These are phyloP conservation scores for Cephonodes hylas DNA, from an alignment of 2,888 invertebrate species.

Conservation along the genomic window DNA sequence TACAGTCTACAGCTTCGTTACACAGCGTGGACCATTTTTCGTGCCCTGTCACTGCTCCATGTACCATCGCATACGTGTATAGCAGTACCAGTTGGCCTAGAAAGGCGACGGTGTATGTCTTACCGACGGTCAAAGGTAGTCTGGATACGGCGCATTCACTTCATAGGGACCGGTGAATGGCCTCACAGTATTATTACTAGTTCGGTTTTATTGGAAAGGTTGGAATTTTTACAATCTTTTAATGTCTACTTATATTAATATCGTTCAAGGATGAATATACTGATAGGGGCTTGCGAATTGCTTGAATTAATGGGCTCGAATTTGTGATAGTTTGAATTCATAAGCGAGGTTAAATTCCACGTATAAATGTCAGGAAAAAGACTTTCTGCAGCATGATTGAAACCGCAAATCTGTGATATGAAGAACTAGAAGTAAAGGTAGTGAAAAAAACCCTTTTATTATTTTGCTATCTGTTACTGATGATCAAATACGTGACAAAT, in stretches of 20 bases:
- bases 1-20: too few relatives aligned
- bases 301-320: not conserved
- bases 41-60: conserved; percentile 13
- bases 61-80: conserved; percentile 21
- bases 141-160: conserved; percentile 61
- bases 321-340: too few relatives aligned
- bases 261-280: not conserved
- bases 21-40: not conserved
- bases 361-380: too few relatives aligned
- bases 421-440: too few relatives aligned
- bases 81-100: conserved; percentile 56
- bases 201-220: conserved; percentile 9
- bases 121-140: conserved; percentile 67
- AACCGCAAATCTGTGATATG: too few relatives aligned
- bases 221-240: not conserved
- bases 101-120: conserved; percentile 54
- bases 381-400: too few relatives aligned
- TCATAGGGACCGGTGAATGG: conserved; percentile 46
- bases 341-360: too few relatives aligned
- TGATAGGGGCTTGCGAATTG: not conserved
- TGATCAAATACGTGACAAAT: not conserved
- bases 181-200: conserved; percentile 30
- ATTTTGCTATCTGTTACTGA: not conserved
- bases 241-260: not conserved
- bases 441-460: not conserved